These are phyloP conservation scores for Octomys mimax DNA, from an alignment of 2,797 vertebrate species.

Conservation along the genomic window DNA sequence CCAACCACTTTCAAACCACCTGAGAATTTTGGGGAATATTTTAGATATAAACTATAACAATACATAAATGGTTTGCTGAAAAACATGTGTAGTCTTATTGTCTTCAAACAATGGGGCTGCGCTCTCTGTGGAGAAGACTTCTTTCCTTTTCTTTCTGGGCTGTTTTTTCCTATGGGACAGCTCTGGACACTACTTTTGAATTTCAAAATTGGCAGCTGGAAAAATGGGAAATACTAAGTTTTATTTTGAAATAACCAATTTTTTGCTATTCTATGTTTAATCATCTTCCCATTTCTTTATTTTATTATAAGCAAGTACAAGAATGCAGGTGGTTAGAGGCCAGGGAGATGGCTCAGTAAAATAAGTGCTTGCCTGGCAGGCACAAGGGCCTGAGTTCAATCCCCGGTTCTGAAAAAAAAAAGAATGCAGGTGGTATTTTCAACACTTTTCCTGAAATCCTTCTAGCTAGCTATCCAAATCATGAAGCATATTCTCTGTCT, in stretches of 20 bases:
- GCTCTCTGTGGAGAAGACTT: neutral
- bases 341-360: too few species aligned
- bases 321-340: conserved; percentile 11
- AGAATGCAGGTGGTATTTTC: conserved; percentile 38
- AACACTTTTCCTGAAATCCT: neutral
- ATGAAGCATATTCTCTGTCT: conserved; percentile 43
- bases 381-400: too few species aligned
- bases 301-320: conserved; percentile 51
- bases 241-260: conserved; percentile 58
- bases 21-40: neutral
- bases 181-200: conserved; percentile 54
- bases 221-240: conserved; percentile 55
- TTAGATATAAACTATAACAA: neutral
- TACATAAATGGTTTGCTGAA: neutral
- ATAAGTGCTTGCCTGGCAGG: too few species aligned
- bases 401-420: neutral
- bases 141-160: neutral
- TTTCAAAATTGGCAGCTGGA: conserved; percentile 62
- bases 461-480: conserved; percentile 5
- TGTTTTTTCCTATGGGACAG: neutral
- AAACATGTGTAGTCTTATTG: neutral
- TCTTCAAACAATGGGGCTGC: neutral
- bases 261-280: conserved; percentile 58
- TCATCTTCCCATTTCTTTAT: conserved; percentile 48
- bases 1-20: neutral